Evolutionary conservation across 2,888 invertebrate genomes (phyloP).

Genomic region (Scaeva pyrastri): DNA sequence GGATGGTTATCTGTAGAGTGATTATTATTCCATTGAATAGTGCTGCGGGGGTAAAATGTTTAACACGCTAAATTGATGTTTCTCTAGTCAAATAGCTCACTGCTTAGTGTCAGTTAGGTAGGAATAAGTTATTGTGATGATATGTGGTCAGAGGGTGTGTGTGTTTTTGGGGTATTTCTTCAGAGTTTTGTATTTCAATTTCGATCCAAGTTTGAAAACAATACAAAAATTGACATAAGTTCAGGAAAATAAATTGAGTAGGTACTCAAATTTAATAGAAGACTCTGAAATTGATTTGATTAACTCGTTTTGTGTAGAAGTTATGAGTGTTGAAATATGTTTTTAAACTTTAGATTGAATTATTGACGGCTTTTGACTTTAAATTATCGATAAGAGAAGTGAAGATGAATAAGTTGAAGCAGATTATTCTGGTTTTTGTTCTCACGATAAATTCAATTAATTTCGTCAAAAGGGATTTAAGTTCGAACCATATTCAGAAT

Average conservation of each 20-base stretch:
- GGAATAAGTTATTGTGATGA: constrained; percentile 37
- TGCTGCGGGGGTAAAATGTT: constrained; percentile 43
- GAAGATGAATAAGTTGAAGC: too few relatives aligned
- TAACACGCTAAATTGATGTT: constrained; percentile 59
- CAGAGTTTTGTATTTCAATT: constrained; percentile 8
- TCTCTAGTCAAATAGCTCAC: constrained; percentile 30
- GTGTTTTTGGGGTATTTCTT: too few relatives aligned
- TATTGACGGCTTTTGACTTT: background rate
- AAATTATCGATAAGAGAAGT: too few relatives aligned
- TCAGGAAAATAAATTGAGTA: background rate
- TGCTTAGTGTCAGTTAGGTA: background rate
- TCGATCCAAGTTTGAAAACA: constrained; percentile 19
- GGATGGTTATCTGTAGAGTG: constrained; percentile 15
- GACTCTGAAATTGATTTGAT: background rate
- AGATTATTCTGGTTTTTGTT: too few relatives aligned
- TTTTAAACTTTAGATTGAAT: constrained; percentile 15
- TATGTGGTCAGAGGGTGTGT: background rate
- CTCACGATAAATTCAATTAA: too few relatives aligned
- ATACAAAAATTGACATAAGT: background rate
- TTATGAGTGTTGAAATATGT: background rate
- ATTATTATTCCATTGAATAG: constrained; percentile 50
- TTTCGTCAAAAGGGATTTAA: too few relatives aligned
- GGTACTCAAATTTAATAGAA: constrained; percentile 2
- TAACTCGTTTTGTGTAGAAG: too few relatives aligned
- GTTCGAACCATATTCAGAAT: too few relatives aligned